A percentile compares a stretch with the other conserved stretches of the same genome.
Evolutionary conservation across 2,888 invertebrate species (phyloP).

Genomic region (Boloria euphrosyne): DNA sequence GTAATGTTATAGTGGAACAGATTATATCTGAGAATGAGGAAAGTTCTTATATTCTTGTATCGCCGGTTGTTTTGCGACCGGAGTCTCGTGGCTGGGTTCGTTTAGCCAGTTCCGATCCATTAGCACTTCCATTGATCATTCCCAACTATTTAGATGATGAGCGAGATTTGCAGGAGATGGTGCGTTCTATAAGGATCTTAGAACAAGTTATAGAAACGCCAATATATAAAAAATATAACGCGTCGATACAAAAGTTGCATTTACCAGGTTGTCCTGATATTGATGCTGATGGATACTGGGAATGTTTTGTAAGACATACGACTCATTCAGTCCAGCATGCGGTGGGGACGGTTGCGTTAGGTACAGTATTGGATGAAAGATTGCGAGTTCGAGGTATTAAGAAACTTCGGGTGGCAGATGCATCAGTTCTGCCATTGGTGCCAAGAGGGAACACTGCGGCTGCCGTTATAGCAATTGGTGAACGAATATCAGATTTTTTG

Average conservation of each 20-base stretch:
- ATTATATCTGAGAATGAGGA: conserved; percentile 47
- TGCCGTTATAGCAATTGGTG: conserved; percentile 57
- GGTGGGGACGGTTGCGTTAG: conserved; percentile 56
- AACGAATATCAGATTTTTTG: conserved; percentile 55
- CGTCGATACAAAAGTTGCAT: conserved; percentile 46
- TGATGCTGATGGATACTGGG: conserved; percentile 51
- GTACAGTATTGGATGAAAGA: conserved; percentile 53
- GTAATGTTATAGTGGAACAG: conserved; percentile 48
- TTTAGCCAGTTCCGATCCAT: conserved; percentile 52
- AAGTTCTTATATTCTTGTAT: conserved; percentile 47
- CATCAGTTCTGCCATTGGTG: conserved; percentile 50
- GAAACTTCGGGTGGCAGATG: conserved; percentile 57
- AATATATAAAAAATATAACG: conserved; percentile 45
- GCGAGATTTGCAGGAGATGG: conserved; percentile 52
- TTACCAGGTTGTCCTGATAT: conserved; percentile 51
- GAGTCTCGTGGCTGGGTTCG: conserved; percentile 55
- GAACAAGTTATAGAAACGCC: conserved; percentile 48
- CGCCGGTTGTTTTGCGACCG: conserved; percentile 54
- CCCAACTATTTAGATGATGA: conserved; percentile 57
- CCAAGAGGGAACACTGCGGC: conserved; percentile 61
- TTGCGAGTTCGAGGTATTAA: conserved; percentile 55
- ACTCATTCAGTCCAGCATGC: conserved; percentile 56
- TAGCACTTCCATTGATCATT: conserved; percentile 50
- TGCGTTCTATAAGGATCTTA: conserved; percentile 50
- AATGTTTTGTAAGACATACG: conserved; percentile 61